Evolutionary conservation across 2,113 vertebrate genomes (phyloP).

Genomic region (Hemibates koningsi): DNA sequence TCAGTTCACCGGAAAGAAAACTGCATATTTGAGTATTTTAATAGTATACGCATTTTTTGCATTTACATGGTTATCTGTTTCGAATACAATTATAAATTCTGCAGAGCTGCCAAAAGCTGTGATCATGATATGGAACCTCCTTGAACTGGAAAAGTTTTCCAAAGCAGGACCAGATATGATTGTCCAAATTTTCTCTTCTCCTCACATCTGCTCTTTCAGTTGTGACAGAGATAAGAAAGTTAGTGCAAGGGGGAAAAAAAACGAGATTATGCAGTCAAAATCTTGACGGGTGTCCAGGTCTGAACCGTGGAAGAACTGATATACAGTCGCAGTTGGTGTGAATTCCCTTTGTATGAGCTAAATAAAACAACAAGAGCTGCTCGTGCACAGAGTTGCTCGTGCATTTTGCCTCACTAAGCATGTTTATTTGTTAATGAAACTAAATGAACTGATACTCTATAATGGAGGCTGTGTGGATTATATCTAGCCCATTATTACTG

Average conservation of each 20-base stretch:
- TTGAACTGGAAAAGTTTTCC: not conserved
- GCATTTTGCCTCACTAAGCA: not conserved
- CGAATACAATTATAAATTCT: not conserved
- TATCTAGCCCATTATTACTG: not conserved
- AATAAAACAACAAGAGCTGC: not conserved
- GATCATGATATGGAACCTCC: not conserved
- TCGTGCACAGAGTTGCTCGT: not conserved
- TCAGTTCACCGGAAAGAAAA: not conserved
- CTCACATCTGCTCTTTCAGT: slow-evolving; percentile 26
- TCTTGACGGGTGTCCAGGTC: not conserved
- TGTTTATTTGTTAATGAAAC: not conserved
- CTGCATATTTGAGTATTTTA: not conserved
- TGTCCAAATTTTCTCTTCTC: slow-evolving; percentile 9
- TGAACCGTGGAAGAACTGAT: not conserved
- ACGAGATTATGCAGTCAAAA: not conserved
- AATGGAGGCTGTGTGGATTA: not conserved
- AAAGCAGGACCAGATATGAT: not conserved
- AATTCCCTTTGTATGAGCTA: not conserved
- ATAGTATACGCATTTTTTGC: not conserved
- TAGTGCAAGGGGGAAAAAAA: not conserved
- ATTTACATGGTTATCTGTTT: not conserved
- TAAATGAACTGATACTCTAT: not conserved
- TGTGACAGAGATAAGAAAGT: not conserved
- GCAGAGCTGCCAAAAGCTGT: not conserved
- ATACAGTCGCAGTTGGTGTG: not conserved